phyloP scores from a whole-genome alignment of 1,140 invertebrate genomes.

The Amphibalanus amphitrite region DNA sequence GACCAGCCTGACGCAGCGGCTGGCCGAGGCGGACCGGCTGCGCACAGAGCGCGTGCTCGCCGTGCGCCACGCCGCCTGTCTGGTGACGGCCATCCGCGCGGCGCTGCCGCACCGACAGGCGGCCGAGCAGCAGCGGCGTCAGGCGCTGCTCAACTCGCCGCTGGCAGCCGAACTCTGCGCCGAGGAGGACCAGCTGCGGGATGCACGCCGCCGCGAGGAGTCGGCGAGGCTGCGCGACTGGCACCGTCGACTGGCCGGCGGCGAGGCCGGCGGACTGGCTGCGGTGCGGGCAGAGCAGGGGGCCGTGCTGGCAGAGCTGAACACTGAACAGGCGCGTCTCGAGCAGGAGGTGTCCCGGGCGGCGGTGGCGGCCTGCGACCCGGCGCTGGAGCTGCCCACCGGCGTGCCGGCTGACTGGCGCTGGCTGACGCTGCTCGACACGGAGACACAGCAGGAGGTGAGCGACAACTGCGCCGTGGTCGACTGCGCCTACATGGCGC shows the following conservation, averaged over 20 bases:
- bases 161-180: not conserved
- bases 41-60: not conserved
- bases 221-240: not conserved
- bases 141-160: not conserved
- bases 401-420: not conserved
- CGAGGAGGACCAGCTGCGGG: not conserved
- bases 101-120: too few species aligned
- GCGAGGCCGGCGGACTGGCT: not conserved
- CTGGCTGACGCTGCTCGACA: not conserved
- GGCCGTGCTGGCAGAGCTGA: not conserved
- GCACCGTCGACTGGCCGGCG: not conserved
- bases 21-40: not conserved
- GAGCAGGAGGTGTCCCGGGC: not conserved
- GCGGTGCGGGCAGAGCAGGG: not conserved
- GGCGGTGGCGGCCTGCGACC: not conserved
- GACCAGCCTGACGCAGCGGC: not conserved
- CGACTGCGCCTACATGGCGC: not conserved
- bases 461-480: not conserved
- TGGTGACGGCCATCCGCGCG: not conserved
- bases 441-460: not conserved
- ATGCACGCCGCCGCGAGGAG: not conserved
- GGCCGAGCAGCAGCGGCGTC: not conserved
- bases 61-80: not conserved
- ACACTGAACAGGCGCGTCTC: not conserved
- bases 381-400: not conserved